phyloP scores from a whole-genome alignment of 2,888 invertebrate genomes.

The Entomobrya proxima region DNA sequence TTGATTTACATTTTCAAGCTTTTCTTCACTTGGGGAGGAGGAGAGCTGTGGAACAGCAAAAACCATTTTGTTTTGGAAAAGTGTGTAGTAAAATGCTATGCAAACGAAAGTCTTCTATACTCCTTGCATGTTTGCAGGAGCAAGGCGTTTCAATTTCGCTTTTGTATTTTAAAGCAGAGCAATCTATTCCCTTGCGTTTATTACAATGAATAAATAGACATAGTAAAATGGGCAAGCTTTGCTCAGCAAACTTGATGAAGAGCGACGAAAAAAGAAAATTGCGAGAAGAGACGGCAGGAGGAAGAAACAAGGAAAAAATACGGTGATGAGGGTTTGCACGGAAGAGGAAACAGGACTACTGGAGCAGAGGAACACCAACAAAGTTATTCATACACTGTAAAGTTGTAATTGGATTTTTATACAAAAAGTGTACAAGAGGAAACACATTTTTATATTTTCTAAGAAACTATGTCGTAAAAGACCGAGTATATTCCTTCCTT shows the following conservation, averaged over 20 bases:
- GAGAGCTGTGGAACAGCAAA: neutral
- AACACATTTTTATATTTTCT: no score
- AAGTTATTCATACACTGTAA: neutral
- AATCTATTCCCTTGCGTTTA: neutral
- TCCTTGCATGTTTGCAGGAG: neutral
- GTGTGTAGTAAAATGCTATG: no score
- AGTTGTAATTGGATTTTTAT: constrained; percentile 22
- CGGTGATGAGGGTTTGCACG: neutral
- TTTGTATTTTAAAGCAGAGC: neutral
- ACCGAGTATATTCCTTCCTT: no score
- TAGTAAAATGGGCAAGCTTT: neutral
- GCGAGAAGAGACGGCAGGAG: neutral
- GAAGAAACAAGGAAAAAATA: neutral
- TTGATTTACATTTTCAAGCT: constrained; percentile 54
- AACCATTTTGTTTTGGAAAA: neutral
- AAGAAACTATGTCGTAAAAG: no score
- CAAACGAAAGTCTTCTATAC: neutral
- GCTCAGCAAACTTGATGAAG: constrained; percentile 9
- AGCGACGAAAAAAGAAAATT: constrained; percentile 5
- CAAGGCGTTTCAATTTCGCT: neutral
- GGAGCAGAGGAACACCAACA: no score
- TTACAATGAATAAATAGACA: neutral
- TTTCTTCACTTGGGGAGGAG: neutral
- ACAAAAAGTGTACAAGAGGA: neutral
- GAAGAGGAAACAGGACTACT: neutral